Percentiles rank a stretch among this genome's conserved stretches.
Conservation (phyloP, 2,888 invertebrate species). For the Acleris holmiana region DNA sequence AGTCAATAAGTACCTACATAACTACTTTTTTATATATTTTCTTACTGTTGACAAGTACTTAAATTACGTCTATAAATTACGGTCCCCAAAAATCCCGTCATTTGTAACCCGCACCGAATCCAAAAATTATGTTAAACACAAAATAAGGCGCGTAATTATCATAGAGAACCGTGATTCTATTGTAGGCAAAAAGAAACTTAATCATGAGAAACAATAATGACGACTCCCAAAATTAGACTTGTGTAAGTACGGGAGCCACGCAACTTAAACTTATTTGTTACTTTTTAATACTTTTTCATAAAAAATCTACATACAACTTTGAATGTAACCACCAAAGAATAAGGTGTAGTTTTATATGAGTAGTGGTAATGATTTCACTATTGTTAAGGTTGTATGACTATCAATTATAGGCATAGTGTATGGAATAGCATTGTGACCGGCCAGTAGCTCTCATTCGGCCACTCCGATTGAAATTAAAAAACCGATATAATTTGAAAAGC, state of each 20-base stretch:
- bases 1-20: no score
- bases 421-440: conserved; percentile 79
- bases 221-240: conserved; percentile 79
- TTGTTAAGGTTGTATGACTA: conserved; percentile 82
- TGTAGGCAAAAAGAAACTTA: conserved; percentile 82
- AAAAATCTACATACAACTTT: conserved; percentile 43
- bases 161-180: conserved; percentile 59
- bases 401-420: conserved; percentile 80
- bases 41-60: no score
- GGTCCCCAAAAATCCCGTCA: conserved; percentile 25
- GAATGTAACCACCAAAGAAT: conserved; percentile 45
- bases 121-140: conserved; percentile 62
- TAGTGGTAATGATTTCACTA: conserved; percentile 69
- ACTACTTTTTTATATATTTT: no score
- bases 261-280: conserved; percentile 75
- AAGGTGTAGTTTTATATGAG: conserved; percentile 51
- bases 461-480: conserved; percentile 82
- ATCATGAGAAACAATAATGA: conserved; percentile 84
- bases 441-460: conserved; percentile 80
- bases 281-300: conserved; percentile 65
- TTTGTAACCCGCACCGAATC: conserved; percentile 52
- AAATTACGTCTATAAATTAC: background rate
- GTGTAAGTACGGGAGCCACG: conserved; percentile 83
- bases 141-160: conserved; percentile 61
- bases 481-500: conserved; percentile 79